phyloP scores from a whole-genome alignment of 2,888 invertebrate species.

The Catocala fraxini region DNA sequence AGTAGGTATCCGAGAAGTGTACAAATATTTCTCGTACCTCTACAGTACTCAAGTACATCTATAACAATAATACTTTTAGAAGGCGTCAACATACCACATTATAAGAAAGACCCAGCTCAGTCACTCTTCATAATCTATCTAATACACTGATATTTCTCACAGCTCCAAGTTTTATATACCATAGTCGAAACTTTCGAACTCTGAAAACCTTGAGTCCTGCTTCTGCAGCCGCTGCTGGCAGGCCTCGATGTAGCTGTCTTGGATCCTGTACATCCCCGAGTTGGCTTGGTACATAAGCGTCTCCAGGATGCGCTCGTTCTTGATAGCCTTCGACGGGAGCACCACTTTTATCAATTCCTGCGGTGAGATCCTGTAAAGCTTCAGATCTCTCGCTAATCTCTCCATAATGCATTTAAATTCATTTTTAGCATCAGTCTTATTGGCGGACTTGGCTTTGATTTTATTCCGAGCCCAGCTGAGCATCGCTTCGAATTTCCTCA shows the following conservation, averaged over 20 bases:
- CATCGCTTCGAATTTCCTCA: conserved; percentile 97
- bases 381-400: conserved; percentile 94
- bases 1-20: conserved; percentile 84
- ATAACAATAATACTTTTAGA: conserved; percentile 87
- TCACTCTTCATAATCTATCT: conserved; percentile 80
- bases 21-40: conserved; percentile 85
- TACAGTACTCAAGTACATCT: conserved; percentile 80
- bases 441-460: conserved; percentile 92
- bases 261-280: conserved; percentile 96
- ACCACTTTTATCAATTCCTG: conserved; percentile 97
- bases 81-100: conserved; percentile 83
- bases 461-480: conserved; percentile 95
- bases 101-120: conserved; percentile 77
- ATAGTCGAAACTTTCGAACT: conserved; percentile 94
- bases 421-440: conserved; percentile 94
- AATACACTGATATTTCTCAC: conserved; percentile 86
- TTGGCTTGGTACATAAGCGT: conserved; percentile 98
- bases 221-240: conserved; percentile 95
- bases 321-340: conserved; percentile 96
- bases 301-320: conserved; percentile 96
- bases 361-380: conserved; percentile 96
- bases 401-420: conserved; percentile 98
- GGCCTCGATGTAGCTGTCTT: conserved; percentile 95
- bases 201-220: conserved; percentile 95
- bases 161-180: conserved; percentile 88